Evolutionary conservation across 2,797 vertebrate genomes (phyloP), one percentile per base, ranked within the genome.

Genomic region (Halcyon badia): DNA sequence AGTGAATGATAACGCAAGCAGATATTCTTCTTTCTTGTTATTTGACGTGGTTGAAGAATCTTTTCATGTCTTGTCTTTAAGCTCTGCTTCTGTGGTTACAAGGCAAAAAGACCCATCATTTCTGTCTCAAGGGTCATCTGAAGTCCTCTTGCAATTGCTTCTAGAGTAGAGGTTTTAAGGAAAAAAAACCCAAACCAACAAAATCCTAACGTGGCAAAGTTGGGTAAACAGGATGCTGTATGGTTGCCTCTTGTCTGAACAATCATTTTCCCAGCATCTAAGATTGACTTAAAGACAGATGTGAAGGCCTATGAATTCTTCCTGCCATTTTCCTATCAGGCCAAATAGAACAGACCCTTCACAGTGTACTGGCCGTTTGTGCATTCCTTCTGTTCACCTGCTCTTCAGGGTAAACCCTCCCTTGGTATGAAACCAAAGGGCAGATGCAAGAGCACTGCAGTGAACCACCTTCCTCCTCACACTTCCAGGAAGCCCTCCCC

Each of bases 401-500:
- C 4, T 6, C 80, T 76, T 42, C 33, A 33, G 58, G 62, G 51
- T 58, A 56, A 86, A 75, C 46, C 64, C 61, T 86, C 24, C 73
- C 69, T 37, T 19, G 19, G 31, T 60, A 48, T 16, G 46, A 84
- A 90, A 49, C 2, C 39, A 41, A 71, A 17, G 14, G 33, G 61
- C 61, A 87, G 61, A 57, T 1, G 8, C 72, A 78, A 83, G 77
- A 89, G 7, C 28, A 10, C 79, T 73, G 81, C 25, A 24, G 33
- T 28, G 44, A 91, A 31, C 22, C 39, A 25, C 60, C 51, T 69
- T 87, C 66, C 33, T 69, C 62, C 3, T 0, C 4, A n/a, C 66
- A 42, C 81, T 58, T 91, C 94, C 94, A 90, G 82, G 87, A 95
- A 94, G 70, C 57, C 37, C 39, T 84, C 78, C 71, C 92, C 9